Evolutionary conservation across 1,140 invertebrate genomes (phyloP), one percentile per base, ranked within the genome.

Genomic region (Ganaspis sp.): DNA sequence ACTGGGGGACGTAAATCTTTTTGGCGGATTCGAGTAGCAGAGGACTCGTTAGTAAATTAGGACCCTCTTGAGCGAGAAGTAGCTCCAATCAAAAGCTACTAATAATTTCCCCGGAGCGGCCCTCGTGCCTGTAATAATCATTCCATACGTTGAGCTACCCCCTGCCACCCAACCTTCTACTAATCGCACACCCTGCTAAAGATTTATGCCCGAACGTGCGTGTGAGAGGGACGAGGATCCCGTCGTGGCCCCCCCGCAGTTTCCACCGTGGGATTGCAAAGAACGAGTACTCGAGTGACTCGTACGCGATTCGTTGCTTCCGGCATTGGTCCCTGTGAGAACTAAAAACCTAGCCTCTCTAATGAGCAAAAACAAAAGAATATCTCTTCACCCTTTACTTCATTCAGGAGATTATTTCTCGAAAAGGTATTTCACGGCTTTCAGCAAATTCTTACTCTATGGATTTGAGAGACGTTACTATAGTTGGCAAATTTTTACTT

Each of bases 171-270:
- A 82, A 78, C 79, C 80, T 84, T 81, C 85, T 84, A 90, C 89
- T 91, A 90, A 90, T 90, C 89, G 89, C 83, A 85, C 83, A 85
- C 80, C 87, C 86, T 84, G 87, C 86, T 88, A 88, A 89, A 89
- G 87, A 90, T 90, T 90, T 90, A 91, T 90, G 86, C 87, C 85
- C 86, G 83, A 84, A 79, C 81, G 83, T 84, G 82, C 78, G 82
- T 82, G 81, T 83, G 83, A 83, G 81, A 83, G 79, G 74, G 80
- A 82, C 77, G 86, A 82, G 84, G 79, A 89, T 88, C 88, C 88
- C 84, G 87, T 86, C 84, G 85, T 81, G 86, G 83, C 87, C 87
- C 87, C 88, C 88, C 88, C 88, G 88, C 87, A 83, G 88, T 86
- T 87, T 86, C 81, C 82, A 90, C 89, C 89, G 89, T 90, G 88